Base-by-base conservation (phyloP, 2,888 invertebrate species). In the Yponomeuta plumbellus region DNA sequence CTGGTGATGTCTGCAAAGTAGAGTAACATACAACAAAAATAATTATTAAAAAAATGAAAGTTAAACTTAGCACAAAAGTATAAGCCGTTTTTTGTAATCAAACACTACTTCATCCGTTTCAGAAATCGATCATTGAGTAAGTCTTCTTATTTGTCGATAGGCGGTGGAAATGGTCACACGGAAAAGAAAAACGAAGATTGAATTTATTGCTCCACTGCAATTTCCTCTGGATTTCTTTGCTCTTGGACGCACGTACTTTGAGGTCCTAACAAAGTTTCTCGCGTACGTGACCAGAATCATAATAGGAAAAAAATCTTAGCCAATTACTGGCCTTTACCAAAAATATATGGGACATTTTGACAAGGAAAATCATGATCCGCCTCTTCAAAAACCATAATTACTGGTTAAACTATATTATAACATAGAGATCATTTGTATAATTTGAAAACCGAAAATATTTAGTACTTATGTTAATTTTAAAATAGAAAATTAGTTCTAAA, bases 281-380 rank as follows among this genome's bases (percentile, higher is more conserved):
- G 67, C 70, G 66, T 61, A 76, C 79, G 80, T 82, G 80, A 81
- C 75, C 61, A 1, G 80, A 80, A 81, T 80, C 67, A 69, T 64
- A 52, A 17, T 52, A 17, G 44, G 13, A 17, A 17, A 52, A n/a
- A 13, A 52, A 17, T 52, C 17, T 52, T 52, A 13, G 44, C 44
- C 44, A 52, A 13, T 17, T 52, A 17, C 3, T 52, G 44, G 17
- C 44, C 17, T 13, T 52, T 52, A 52, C 44, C 44, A 52, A 52
- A 52, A 52, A 52, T 52, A 52, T 52, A 52, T 52, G 1, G 44
- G 44, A 34, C 0, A 17, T 17, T 52, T 52, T 52, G 13, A 10
- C 6, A 17, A 52, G 17, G 44, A 52, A 44, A 44, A 13, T 5
- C 26, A 4, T 26, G 2, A 2, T 26, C 26, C 26, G 2, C 20